These are phyloP conservation scores for Aquatica leii DNA, from an alignment of 2,888 invertebrate species.

Conservation along the genomic window DNA sequence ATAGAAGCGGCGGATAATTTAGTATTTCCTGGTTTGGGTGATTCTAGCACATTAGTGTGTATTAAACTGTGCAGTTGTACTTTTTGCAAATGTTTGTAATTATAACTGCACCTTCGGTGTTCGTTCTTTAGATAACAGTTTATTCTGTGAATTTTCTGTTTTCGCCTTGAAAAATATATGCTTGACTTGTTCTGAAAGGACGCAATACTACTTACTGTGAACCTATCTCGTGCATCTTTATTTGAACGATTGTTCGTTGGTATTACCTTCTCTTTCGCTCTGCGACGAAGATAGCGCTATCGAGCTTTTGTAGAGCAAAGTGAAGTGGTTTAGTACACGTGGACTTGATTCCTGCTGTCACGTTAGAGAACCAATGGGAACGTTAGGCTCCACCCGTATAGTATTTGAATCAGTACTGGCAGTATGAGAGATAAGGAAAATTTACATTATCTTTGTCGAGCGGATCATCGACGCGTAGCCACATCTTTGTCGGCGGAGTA, in stretches of 20 bases:
- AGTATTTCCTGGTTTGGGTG: constrained; percentile 9
- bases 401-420: constrained; percentile 59
- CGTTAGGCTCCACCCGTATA: constrained; percentile 55
- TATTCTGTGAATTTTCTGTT: constrained; percentile 21
- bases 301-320: constrained; percentile 50
- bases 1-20: constrained; percentile 7
- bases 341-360: constrained; percentile 54
- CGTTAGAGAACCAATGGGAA: constrained; percentile 46
- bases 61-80: constrained; percentile 7
- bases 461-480: constrained; percentile 44
- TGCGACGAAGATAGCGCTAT: constrained; percentile 51
- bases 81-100: not conserved
- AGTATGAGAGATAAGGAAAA: constrained; percentile 54
- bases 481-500: constrained; percentile 56
- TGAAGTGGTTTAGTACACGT: constrained; percentile 56
- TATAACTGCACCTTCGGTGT: constrained; percentile 18
- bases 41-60: constrained; percentile 1
- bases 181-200: constrained; percentile 34
- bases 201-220: constrained; percentile 27
- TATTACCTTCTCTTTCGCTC: constrained; percentile 7
- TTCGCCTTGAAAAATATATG: constrained; percentile 26
- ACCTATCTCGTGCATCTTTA: constrained; percentile 22
- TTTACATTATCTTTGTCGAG: constrained; percentile 22
- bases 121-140: constrained; percentile 23
- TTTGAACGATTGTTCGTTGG: constrained; percentile 12